Conservation (phyloP, 2,888 invertebrate genomes). For the Eudemis profundana region DNA sequence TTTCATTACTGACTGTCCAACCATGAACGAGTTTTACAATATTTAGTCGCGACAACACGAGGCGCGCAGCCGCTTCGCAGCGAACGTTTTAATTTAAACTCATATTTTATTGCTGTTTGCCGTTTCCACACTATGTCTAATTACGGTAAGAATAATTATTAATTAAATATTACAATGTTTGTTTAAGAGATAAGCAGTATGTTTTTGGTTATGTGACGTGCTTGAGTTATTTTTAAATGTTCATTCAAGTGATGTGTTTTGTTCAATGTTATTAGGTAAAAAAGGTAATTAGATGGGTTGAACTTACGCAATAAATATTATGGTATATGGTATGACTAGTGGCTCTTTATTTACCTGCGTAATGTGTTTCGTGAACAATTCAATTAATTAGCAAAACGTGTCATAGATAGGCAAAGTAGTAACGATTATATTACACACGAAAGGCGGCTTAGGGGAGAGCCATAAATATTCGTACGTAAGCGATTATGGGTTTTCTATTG, state of each 20-base stretch:
- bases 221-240: background rate
- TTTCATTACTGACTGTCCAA: conserved; percentile 10
- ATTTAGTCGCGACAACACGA: conserved; percentile 15
- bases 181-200: background rate
- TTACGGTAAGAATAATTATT: conserved; percentile 30
- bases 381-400: too few relatives aligned
- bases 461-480: too few relatives aligned
- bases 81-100: conserved; percentile 1
- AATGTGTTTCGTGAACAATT: too few relatives aligned
- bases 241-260: background rate
- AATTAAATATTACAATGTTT: background rate
- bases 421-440: too few relatives aligned
- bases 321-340: too few relatives aligned
- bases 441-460: too few relatives aligned
- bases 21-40: conserved; percentile 5
- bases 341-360: too few relatives aligned
- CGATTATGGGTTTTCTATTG: too few relatives aligned
- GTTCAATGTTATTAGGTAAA: too few relatives aligned
- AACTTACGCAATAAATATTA: too few relatives aligned
- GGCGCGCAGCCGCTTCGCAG: conserved; percentile 9
- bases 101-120: conserved; percentile 1
- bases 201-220: background rate
- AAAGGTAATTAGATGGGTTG: too few relatives aligned
- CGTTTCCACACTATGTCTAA: conserved; percentile 22
- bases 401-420: too few relatives aligned